Evolutionary conservation across 2,113 vertebrate species (phyloP).

Genomic region (Illadopsis cleaveri): DNA sequence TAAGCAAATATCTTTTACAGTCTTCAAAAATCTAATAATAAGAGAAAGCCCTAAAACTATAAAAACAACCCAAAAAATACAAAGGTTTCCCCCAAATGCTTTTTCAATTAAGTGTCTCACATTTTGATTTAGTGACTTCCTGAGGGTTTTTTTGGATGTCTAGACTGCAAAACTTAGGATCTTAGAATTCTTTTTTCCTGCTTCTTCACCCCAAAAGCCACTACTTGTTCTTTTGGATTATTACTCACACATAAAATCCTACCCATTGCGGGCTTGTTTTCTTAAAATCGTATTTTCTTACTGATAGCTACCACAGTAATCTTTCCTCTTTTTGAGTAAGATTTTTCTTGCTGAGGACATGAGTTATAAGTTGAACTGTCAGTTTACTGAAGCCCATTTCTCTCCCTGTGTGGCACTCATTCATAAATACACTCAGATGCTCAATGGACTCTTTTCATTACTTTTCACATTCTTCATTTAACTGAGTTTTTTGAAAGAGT

Average conservation of each 20-base stretch:
- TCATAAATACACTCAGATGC: neutral
- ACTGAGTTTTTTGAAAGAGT: neutral
- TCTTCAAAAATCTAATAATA: neutral
- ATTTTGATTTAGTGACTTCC: neutral
- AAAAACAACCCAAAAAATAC: accelerated
- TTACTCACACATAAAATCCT: neutral
- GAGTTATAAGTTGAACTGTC: neutral
- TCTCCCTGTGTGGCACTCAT: neutral
- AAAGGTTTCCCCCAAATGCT: accelerated
- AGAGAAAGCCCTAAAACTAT: neutral
- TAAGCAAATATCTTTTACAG: neutral
- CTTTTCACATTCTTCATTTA: neutral
- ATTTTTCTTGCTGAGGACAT: neutral
- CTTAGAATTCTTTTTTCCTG: neutral
- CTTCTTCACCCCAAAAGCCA: neutral
- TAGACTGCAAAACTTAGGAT: neutral
- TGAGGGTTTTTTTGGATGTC: neutral
- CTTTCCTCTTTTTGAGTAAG: neutral
- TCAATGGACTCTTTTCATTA: neutral
- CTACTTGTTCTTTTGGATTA: neutral
- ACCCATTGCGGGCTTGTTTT: neutral
- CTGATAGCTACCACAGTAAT: neutral
- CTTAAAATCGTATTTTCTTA: neutral
- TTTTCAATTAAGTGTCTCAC: neutral
- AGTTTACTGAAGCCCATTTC: neutral